phyloP scores from a whole-genome alignment of 2,888 invertebrate species.

The Cheilosia vernalis region DNA sequence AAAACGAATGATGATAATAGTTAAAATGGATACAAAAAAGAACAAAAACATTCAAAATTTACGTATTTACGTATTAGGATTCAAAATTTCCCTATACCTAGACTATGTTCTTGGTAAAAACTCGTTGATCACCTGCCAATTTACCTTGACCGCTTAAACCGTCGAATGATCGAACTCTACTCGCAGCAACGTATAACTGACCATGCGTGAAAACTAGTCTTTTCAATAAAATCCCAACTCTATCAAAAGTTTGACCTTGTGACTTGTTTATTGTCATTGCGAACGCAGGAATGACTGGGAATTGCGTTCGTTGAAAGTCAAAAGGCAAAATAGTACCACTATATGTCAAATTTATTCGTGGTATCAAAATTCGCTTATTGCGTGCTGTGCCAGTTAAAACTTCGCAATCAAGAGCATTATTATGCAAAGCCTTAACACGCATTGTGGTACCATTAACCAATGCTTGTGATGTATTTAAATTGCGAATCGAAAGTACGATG shows the following conservation, averaged over 20 bases:
- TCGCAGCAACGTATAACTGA: not conserved
- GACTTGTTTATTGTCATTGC: slow-evolving; percentile 52
- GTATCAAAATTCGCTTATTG: slow-evolving; percentile 41
- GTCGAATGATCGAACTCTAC: not conserved
- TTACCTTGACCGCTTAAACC: slow-evolving; percentile 1
- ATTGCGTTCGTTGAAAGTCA: slow-evolving; percentile 41
- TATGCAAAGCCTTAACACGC: slow-evolving; percentile 44
- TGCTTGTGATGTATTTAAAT: slow-evolving; percentile 39
- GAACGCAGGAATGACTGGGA: slow-evolving; percentile 50
- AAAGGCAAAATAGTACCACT: slow-evolving; percentile 43
- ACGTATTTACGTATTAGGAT: no score
- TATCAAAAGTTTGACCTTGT: not conserved
- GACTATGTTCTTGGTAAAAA: no score
- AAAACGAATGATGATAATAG: no score
- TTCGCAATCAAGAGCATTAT: slow-evolving; percentile 53
- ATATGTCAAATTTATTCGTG: slow-evolving; percentile 50
- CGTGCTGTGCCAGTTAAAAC: not conserved
- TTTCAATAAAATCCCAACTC: not conserved
- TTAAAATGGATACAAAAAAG: no score
- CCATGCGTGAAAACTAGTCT: not conserved
- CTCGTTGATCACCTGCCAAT: no score
- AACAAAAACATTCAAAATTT: no score
- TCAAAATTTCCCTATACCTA: no score
- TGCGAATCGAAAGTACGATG: slow-evolving; percentile 36
- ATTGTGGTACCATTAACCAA: slow-evolving; percentile 51